Percentiles rank a stretch among this genome's conserved stretches.
phyloP scores from a whole-genome alignment of 2,797 vertebrate species.

The Leuciscus waleckii region DNA sequence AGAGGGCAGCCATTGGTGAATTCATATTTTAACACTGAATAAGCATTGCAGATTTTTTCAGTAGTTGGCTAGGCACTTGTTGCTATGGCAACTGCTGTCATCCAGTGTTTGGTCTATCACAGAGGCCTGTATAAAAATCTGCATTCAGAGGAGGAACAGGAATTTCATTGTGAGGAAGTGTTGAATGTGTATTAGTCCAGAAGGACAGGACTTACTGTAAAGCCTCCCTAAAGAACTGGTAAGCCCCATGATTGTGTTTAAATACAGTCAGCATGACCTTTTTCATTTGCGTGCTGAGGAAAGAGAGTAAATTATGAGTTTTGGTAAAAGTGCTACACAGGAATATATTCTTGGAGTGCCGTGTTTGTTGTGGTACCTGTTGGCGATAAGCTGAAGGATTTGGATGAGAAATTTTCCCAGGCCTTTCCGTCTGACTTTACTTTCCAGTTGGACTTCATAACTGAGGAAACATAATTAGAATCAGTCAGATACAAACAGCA shows the following conservation, averaged over 20 bases:
- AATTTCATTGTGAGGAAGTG: constrained; percentile 5
- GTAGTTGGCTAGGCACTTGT: background rate
- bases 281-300: constrained; percentile 95
- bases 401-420: constrained; percentile 94
- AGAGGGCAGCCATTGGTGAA: constrained; percentile 5
- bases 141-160: constrained; percentile 2
- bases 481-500: background rate
- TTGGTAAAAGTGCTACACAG: background rate
- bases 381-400: constrained; percentile 93
- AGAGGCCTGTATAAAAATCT: constrained; percentile 2
- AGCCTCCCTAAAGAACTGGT: constrained; percentile 96
- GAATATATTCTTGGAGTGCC: background rate
- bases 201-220: constrained; percentile 87
- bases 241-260: constrained; percentile 95
- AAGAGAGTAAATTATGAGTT: background rate
- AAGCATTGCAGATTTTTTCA: background rate
- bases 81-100: constrained; percentile 30
- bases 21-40: constrained; percentile 1
- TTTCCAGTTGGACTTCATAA: constrained; percentile 95
- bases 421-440: constrained; percentile 88
- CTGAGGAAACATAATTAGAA: constrained; percentile 64
- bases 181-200: background rate
- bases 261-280: constrained; percentile 97
- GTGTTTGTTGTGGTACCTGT: constrained; percentile 77
- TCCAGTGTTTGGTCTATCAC: background rate